phyloP scores from a whole-genome alignment of 2,888 invertebrate genomes.

The Drosophila maculinotata region DNA sequence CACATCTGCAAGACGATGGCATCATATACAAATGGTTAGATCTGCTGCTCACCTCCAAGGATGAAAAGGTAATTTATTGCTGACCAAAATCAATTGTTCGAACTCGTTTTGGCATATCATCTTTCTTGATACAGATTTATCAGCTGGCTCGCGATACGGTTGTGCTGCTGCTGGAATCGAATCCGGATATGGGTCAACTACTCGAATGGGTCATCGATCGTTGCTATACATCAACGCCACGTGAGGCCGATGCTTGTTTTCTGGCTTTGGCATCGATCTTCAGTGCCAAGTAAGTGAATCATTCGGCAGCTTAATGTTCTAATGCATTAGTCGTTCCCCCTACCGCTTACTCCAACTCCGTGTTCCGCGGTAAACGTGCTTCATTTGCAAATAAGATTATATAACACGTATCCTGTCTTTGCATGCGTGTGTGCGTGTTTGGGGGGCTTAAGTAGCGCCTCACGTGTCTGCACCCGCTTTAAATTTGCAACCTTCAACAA shows the following conservation, averaged over 20 bases:
- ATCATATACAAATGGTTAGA: constrained; percentile 97
- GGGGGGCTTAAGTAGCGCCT: constrained; percentile 48
- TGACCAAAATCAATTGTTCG: background rate
- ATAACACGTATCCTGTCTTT: constrained; percentile 19
- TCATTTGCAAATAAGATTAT: constrained; percentile 48
- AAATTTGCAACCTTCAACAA: constrained; percentile 42
- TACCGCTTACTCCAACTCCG: background rate
- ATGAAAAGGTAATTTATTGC: constrained; percentile 89
- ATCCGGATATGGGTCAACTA: constrained; percentile 95
- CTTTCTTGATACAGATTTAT: constrained; percentile 88
- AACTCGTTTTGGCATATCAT: background rate
- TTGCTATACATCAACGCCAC: constrained; percentile 96
- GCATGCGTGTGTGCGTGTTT: constrained; percentile 4
- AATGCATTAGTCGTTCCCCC: constrained; percentile 45
- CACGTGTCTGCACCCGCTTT: constrained; percentile 53
- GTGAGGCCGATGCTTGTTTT: constrained; percentile 98
- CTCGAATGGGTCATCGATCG: constrained; percentile 99
- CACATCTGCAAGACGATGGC: constrained; percentile 94
- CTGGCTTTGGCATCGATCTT: constrained; percentile 98
- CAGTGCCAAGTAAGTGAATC: constrained; percentile 91
- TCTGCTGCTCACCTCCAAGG: constrained; percentile 93
- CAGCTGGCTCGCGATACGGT: constrained; percentile 96
- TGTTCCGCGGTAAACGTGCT: constrained; percentile 25
- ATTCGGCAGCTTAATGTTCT: constrained; percentile 31
- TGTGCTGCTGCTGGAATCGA: constrained; percentile 96